Evolutionary conservation across 2,113 vertebrate genomes (phyloP), one percentile per base, ranked within the genome.

Genomic region (Balaenoptera acutorostrata): DNA sequence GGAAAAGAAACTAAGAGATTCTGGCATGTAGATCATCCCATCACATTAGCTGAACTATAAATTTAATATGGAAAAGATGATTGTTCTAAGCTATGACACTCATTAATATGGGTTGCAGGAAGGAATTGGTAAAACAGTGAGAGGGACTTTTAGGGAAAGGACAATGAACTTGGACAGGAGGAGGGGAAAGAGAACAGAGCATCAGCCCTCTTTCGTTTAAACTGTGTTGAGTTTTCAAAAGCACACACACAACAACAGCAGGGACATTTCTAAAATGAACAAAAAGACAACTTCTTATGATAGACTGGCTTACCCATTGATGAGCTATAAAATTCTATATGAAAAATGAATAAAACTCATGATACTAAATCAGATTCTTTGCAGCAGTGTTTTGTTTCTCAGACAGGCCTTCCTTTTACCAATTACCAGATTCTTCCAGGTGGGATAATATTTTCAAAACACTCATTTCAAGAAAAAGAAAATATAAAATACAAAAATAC

Each of bases 31-130:
- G 55, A 95, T 98, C 97, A 98, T 98, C 98, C 89, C 77, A 92
- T 59, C 68, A 0, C 78, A 97, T 98, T 98, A 98, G 68, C 83
- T 95, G 90, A 90, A 94, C 52, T 0, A 39, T 98, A 97, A 97
- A 96, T 92, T 86, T 98, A 98, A 98, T 96, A 21, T 66, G 87
- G 87, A 97, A 98, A 97, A 97, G 97, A 98, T 97, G 91, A 94
- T 64, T 49, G 90, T 93, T 96, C 61, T 75, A 88, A 96, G 93
- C 59, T 74, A n/a, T 12, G 71, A 6, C 94, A 92, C 93, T 96
- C 64, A 88, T 92, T 96, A 93, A 75, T 82, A 77, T 31, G 93
- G 63, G 81, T 82, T 92, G 81, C 75, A 95, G 88, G 39, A 83
- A 66, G 46, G 5, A 97, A 98, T 31, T 33, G 3, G n/a, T 46